These are phyloP conservation scores for Ichneumoninae sp. DNA, from an alignment of 2,888 invertebrate genomes.

Conservation along the genomic window DNA sequence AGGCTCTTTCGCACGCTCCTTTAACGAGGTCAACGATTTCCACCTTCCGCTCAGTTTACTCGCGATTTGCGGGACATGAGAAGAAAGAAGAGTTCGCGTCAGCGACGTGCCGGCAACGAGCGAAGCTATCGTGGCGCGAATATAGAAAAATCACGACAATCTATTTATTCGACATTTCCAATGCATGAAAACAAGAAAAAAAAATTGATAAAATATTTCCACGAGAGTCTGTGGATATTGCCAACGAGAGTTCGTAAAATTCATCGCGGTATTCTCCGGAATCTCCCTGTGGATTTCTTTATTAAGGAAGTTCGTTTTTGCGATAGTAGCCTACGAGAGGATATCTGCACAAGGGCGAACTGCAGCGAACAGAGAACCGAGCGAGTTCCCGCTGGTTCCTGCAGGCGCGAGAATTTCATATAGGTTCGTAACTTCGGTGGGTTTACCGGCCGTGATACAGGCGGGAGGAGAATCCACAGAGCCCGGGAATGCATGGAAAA, in stretches of 20 bases:
- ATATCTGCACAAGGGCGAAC: conserved; percentile 3
- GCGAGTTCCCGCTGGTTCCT: conserved; percentile 29
- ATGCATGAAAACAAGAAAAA: not conserved
- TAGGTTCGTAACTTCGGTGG: conserved; percentile 31
- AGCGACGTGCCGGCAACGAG: not conserved
- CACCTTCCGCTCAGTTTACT: conserved; percentile 69
- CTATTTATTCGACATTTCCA: not conserved
- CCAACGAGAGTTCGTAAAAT: not conserved
- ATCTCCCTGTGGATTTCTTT: conserved; percentile 41
- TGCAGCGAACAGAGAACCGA: conserved; percentile 1
- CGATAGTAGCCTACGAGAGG: conserved; percentile 14
- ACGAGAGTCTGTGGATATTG: not conserved
- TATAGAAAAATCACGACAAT: not conserved
- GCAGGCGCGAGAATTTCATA: conserved; percentile 14
- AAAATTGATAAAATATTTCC: not conserved
- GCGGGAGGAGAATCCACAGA: not conserved
- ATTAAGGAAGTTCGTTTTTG: conserved; percentile 50
- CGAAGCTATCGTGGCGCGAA: conserved; percentile 7
- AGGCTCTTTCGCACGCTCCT: conserved; percentile 72
- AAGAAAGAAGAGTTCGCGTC: conserved; percentile 57
- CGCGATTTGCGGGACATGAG: conserved; percentile 51
- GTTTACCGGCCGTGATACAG: not conserved
- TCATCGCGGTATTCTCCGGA: conserved; percentile 1
- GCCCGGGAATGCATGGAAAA: conserved; percentile 6
- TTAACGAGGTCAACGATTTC: conserved; percentile 74